Evolutionary conservation across 2,888 invertebrate genomes (phyloP), one percentile per base, ranked within the genome.

Genomic region (Hirtodrosophila confusa): DNA sequence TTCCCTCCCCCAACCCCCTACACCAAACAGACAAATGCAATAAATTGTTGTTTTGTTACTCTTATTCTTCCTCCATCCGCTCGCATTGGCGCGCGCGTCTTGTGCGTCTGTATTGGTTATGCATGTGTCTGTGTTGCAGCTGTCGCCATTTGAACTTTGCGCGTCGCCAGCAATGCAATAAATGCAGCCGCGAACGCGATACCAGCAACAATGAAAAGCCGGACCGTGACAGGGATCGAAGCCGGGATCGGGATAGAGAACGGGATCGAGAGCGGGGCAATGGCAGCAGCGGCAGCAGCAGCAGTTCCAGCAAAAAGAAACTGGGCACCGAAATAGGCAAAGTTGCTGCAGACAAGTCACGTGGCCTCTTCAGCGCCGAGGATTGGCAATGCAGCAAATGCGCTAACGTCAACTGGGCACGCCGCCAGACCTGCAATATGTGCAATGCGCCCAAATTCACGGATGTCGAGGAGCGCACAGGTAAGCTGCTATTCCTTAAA

Each of bases 341-440:
- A 93, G 97, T 96, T 23, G 97, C 98, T 35, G 99, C 99, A 0
- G 99, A 99, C 91, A 99, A 99, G 92, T 98, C 98, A 88, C 95
- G 97, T 9, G 92, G 92, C 1, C 76, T 91, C 0, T 95, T 94
- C 91, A 97, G 98, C 92, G 99, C 99, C 36, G 99, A 99, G 91
- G 99, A 99, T 92, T 99, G 99, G 99, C 98, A 98, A 90, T 99
- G 99, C 92, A 97, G 97, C 92, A 99, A 99, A 91, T 99, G 99
- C 93, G 99, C 99, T n/a, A 99, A 99, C 92, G 99, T 99, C 9
- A 99, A 99, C 92, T 92, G 92, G 99, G 99, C 99, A 24, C 88
- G 91, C 71, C 93, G 99, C 56, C 96, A 95, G 89, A 97, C 97
- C 55, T 99, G 99, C 92, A 99, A 99, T 92, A 97, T 99, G 93